Evolutionary conservation across 2,113 vertebrate genomes (phyloP).

Genomic region (Eulacestoma nigropectus): DNA sequence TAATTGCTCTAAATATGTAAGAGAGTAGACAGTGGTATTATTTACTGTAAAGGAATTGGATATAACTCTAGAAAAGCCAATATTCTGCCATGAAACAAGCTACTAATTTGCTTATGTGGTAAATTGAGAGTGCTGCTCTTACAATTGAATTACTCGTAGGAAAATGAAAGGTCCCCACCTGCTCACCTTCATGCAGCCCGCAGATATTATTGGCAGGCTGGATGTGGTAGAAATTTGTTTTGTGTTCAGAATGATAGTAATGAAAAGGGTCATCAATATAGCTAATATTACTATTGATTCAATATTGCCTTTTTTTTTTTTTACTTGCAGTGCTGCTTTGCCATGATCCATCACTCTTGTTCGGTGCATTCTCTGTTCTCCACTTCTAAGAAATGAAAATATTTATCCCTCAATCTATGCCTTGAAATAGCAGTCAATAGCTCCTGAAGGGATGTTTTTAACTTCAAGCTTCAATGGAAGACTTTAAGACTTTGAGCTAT

Average conservation of each 20-base stretch:
- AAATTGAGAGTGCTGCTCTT: neutral
- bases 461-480: neutral
- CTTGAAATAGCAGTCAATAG: neutral
- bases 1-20: neutral
- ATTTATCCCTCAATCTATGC: neutral
- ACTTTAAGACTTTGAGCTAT: neutral
- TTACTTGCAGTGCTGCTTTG: neutral
- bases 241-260: constrained; percentile 7
- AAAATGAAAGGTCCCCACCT: neutral
- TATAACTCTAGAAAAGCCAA: neutral
- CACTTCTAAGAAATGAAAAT: neutral
- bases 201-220: neutral
- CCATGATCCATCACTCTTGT: neutral
- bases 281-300: constrained; percentile 50
- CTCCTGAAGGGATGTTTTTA: neutral
- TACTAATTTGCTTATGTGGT: neutral
- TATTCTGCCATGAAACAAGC: neutral
- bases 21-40: neutral
- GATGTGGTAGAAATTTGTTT: neutral
- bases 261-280: constrained; percentile 27
- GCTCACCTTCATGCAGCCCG: neutral
- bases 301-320: neutral
- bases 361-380: neutral
- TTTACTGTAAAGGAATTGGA: neutral
- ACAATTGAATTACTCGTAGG: neutral